Evolutionary conservation across 2,888 invertebrate genomes (phyloP), one percentile per base, ranked within the genome.

Genomic region (Drosophila acutilabella): DNA sequence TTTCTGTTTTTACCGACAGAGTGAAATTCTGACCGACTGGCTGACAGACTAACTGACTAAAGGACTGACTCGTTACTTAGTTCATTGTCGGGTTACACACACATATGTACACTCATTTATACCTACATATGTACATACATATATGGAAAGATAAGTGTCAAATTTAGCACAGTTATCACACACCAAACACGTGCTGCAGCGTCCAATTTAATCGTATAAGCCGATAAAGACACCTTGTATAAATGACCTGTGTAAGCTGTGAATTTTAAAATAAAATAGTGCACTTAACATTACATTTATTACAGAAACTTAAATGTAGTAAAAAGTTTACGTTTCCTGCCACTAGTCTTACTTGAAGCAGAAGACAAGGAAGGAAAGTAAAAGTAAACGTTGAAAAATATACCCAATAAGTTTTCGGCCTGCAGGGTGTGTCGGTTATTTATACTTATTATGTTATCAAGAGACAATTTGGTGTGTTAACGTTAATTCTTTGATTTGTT

Each of bases 81-180:
- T 52, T 69, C 36, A 79, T 65, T 60, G 59, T 64, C 48, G 60
- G 58, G 51, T 48, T 69, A 53, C 62, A 40, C 51, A 48, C 42
- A 48, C 13, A 13, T 4, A 36, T 13, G 11, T 42, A 59, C 30
- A 47, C 30, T 26, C 13, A 36, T 23, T 23, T 23, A 20, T 20
- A 18, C 3, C 0, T 23, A 23, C 23, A 5, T 23, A 23, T 23
- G 4, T 20, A 18, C 3, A 0, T 23, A 23, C 23, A 5, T 23
- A 23, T 23, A 23, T 23, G 23, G n/a, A 61, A 66, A 74, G 50
- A 65, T 78, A 71, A 88, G 89, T 86, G 77, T 83, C 86, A 82
- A 88, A 85, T 84, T 82, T 85, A 85, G 82, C 88, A 78, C 53
- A 64, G 69, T 67, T 65, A 71, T 77, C 81, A 87, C 77, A 60